These are phyloP conservation scores for Catocala nupta DNA, from an alignment of 2,888 invertebrate genomes.

Conservation along the genomic window DNA sequence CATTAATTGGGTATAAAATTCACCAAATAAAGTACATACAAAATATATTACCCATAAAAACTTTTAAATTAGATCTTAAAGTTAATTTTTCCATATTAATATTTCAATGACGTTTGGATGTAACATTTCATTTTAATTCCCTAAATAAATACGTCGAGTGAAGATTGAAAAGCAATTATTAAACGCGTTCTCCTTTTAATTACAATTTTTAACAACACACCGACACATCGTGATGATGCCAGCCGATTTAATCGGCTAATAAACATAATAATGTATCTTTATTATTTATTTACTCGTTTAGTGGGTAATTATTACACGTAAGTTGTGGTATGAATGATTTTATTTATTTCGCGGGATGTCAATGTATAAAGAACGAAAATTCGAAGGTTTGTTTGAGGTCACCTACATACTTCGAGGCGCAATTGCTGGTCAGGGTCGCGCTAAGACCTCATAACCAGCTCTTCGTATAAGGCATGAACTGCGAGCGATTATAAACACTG, in stretches of 20 bases:
- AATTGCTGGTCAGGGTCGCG: slow-evolving; percentile 78
- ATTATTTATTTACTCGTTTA: slow-evolving; percentile 25
- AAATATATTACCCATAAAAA: not conserved
- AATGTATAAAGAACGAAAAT: slow-evolving; percentile 74
- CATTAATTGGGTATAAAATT: too few relatives aligned
- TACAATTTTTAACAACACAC: slow-evolving; percentile 24
- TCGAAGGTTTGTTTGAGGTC: slow-evolving; percentile 80
- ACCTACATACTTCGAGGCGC: slow-evolving; percentile 79
- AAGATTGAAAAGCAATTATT: slow-evolving; percentile 27
- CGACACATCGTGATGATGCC: slow-evolving; percentile 20
- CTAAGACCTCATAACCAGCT: slow-evolving; percentile 72
- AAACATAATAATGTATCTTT: slow-evolving; percentile 30
- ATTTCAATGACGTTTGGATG: not conserved
- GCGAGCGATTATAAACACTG: slow-evolving; percentile 40
- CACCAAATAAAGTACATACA: too few relatives aligned
- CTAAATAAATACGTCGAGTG: slow-evolving; percentile 12
- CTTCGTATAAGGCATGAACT: slow-evolving; percentile 46
- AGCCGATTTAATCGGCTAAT: slow-evolving; percentile 29
- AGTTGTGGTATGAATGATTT: slow-evolving; percentile 28
- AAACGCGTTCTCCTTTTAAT: slow-evolving; percentile 25
- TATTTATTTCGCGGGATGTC: slow-evolving; percentile 67
- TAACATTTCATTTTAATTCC: slow-evolving; percentile 4
- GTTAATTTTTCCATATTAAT: slow-evolving; percentile 2
- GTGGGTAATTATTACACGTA: slow-evolving; percentile 14
- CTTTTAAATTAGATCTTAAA: not conserved